These are phyloP conservation scores for Tachypleus tridentatus DNA, from an alignment of 1,140 invertebrate genomes.

Conservation along the genomic window DNA sequence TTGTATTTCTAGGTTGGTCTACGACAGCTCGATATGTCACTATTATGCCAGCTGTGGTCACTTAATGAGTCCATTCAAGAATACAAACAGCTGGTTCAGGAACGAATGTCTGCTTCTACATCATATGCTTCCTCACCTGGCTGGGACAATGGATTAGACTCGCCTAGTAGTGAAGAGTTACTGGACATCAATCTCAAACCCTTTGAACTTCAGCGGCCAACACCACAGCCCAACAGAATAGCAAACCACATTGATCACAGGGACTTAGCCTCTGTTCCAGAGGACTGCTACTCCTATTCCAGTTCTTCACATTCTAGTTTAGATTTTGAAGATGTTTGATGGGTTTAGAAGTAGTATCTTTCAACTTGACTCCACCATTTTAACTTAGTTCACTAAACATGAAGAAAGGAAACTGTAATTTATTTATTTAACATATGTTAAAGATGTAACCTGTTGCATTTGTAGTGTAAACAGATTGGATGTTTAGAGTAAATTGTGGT, in stretches of 20 bases:
- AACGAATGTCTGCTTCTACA: conserved; percentile 45
- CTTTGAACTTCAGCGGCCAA: conserved; percentile 1
- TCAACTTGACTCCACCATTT: too few relatives aligned
- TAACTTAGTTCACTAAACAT: too few relatives aligned
- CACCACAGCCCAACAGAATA: neutral
- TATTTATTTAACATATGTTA: too few relatives aligned
- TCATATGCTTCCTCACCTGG: conserved; percentile 16
- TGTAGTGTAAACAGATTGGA: too few relatives aligned
- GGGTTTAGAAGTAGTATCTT: too few relatives aligned
- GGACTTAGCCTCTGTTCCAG: conserved; percentile 6
- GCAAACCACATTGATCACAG: neutral
- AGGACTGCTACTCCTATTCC: conserved; percentile 15
- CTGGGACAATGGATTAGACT: conserved; percentile 23
- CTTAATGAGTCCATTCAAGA: conserved; percentile 78
- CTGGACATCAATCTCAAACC: conserved; percentile 6
- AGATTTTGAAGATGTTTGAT: conserved; percentile 23
- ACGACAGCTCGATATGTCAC: conserved; percentile 65
- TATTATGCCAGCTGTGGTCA: conserved; percentile 74
- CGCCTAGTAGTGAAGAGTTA: conserved; percentile 20
- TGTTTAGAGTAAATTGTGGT: too few relatives aligned
- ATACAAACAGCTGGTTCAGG: conserved; percentile 58
- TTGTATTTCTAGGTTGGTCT: conserved; percentile 53
- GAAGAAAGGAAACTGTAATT: too few relatives aligned
- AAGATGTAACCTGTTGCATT: too few relatives aligned
- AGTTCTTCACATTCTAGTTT: conserved; percentile 24